A percentile compares a stretch with the other conserved stretches of the same genome.
Evolutionary conservation across 1,140 invertebrate genomes (phyloP).

Genomic region (Drosophila tsacasi): DNA sequence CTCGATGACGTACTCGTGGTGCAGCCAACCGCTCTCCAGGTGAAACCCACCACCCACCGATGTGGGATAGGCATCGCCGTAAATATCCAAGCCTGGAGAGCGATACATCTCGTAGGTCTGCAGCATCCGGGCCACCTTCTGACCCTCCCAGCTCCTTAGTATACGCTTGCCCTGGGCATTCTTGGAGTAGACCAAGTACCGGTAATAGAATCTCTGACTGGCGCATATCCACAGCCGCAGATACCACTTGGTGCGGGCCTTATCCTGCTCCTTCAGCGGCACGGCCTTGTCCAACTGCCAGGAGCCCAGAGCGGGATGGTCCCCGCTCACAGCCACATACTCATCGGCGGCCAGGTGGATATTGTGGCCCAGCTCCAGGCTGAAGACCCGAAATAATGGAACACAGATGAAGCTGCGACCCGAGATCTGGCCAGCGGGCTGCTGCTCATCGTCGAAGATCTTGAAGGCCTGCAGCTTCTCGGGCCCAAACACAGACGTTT

Average conservation of each 20-base stretch:
- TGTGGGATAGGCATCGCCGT: conserved; percentile 86
- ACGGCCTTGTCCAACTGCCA: conserved; percentile 85
- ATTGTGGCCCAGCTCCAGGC: conserved; percentile 52
- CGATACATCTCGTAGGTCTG: conserved; percentile 82
- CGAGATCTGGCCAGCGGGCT: conserved; percentile 23
- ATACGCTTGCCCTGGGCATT: conserved; percentile 87
- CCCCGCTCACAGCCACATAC: conserved; percentile 84
- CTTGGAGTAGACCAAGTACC: conserved; percentile 91
- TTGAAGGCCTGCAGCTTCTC: conserved; percentile 65
- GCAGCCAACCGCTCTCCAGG: conserved; percentile 88
- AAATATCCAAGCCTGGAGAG: conserved; percentile 86
- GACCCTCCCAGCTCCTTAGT: conserved; percentile 93
- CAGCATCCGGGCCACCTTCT: conserved; percentile 86
- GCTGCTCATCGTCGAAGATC: conserved; percentile 61
- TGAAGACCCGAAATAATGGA: conserved; percentile 73
- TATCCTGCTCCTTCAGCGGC: conserved; percentile 63
- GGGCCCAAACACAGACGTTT: conserved; percentile 49
- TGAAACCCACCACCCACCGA: conserved; percentile 88
- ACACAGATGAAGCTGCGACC: conserved; percentile 76
- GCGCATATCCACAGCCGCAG: conserved; percentile 86
- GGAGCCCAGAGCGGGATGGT: conserved; percentile 81
- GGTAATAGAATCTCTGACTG: conserved; percentile 89
- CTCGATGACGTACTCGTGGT: conserved; percentile 93
- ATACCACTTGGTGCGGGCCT: conserved; percentile 58
- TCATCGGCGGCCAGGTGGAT: conserved; percentile 71